Evolutionary conservation across 2,888 invertebrate genomes (phyloP).

Genomic region (Drosophila meridiana): DNA sequence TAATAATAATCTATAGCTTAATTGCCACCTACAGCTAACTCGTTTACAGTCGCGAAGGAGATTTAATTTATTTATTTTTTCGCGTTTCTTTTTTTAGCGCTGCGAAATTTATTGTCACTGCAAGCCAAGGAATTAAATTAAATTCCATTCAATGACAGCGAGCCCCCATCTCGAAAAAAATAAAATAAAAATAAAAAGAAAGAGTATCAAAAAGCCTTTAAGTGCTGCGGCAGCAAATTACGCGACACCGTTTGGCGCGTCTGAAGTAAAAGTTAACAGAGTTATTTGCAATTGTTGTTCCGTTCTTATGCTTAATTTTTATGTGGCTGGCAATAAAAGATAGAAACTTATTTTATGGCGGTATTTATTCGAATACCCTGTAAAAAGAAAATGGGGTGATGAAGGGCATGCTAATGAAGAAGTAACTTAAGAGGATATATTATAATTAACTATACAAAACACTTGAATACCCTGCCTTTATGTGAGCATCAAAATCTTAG

Average conservation of each 20-base stretch:
- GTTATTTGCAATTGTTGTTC: slow-evolving; percentile 60
- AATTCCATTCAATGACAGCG: slow-evolving; percentile 39
- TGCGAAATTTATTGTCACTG: slow-evolving; percentile 43
- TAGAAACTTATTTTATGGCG: slow-evolving; percentile 80
- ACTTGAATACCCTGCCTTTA: too few species aligned
- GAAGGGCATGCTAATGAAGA: neutral
- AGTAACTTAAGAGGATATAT: neutral
- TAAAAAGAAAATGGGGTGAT: neutral
- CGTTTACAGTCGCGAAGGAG: slow-evolving; percentile 31
- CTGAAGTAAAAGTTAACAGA: slow-evolving; percentile 67
- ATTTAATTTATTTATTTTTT: neutral
- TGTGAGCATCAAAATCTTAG: too few species aligned
- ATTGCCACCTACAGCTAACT: slow-evolving; percentile 45
- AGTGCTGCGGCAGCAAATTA: slow-evolving; percentile 61
- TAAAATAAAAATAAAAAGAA: neutral
- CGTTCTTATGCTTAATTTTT: slow-evolving; percentile 64
- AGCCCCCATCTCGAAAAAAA: neutral
- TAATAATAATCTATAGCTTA: slow-evolving; percentile 53
- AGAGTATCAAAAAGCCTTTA: slow-evolving; percentile 66
- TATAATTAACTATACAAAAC: too few species aligned
- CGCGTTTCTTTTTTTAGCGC: slow-evolving; percentile 6
- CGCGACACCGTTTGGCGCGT: slow-evolving; percentile 45
- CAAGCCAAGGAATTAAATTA: slow-evolving; percentile 62
- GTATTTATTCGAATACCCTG: slow-evolving; percentile 68
- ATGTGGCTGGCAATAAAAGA: slow-evolving; percentile 75